Evolutionary conservation across 2,888 invertebrate species (phyloP).

Genomic region (Rotaria macrura): DNA sequence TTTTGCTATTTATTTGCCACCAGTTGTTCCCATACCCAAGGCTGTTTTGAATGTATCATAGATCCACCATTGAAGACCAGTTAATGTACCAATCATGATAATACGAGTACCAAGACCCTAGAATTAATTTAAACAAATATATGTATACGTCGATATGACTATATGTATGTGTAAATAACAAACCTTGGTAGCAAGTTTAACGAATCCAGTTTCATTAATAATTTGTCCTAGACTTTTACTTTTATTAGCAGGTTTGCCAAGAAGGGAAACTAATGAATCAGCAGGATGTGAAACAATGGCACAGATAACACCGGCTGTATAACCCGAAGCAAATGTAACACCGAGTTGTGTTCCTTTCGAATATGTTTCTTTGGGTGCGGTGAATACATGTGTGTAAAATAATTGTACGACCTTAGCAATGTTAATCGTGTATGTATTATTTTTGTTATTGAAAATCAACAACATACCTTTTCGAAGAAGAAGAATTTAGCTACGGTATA

Average conservation of each 20-base stretch:
- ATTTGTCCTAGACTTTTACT: not conserved
- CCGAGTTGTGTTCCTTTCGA: not conserved
- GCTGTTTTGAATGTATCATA: constrained; percentile 7
- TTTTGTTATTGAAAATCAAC: not conserved
- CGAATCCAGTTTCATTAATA: not conserved
- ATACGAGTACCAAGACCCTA: constrained; percentile 15
- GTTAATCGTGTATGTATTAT: not conserved
- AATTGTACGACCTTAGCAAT: not conserved
- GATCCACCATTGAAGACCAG: not conserved
- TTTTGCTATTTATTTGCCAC: not conserved
- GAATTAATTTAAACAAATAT: not conserved
- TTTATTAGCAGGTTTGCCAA: constrained; percentile 16
- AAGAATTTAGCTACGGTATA: constrained; percentile 5
- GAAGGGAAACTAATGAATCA: not conserved
- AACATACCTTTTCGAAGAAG: not conserved
- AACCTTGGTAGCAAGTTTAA: constrained; percentile 13
- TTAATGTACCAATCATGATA: not conserved
- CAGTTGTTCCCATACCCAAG: not conserved
- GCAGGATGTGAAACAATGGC: constrained; percentile 13
- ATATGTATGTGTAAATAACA: no score
- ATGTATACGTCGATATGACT: not conserved
- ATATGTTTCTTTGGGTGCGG: not conserved
- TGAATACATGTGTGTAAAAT: not conserved
- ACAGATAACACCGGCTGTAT: constrained; percentile 7
- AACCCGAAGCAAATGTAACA: not conserved